These are phyloP conservation scores for Xylophagus ater DNA, from an alignment of 2,888 invertebrate species.

Conservation along the genomic window DNA sequence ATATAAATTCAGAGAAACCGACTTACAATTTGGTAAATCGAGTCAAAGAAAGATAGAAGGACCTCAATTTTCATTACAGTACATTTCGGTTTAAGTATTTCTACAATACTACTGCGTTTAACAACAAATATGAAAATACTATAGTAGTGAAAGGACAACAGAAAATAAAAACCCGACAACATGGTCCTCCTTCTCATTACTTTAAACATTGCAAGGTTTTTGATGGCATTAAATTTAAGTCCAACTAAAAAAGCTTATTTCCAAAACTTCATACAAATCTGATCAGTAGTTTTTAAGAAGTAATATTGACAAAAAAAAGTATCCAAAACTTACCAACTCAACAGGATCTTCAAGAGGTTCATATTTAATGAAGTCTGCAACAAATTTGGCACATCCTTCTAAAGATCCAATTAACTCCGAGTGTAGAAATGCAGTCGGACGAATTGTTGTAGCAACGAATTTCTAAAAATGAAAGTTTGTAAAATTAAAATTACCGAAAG, in stretches of 20 bases:
- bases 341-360: conserved; percentile 56
- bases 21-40: no score
- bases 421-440: conserved; percentile 64
- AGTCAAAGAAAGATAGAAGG: no score
- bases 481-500: not conserved
- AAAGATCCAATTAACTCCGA: conserved; percentile 51
- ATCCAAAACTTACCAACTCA: conserved; percentile 51
- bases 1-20: no score
- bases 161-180: no score
- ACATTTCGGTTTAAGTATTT: no score
- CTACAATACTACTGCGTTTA: no score
- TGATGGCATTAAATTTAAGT: no score
- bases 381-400: conserved; percentile 61
- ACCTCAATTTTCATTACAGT: no score
- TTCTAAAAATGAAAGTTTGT: conserved; percentile 46
- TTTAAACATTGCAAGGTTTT: no score
- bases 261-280: not conserved
- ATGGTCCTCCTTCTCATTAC: no score
- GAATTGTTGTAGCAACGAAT: conserved; percentile 76
- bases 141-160: no score
- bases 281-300: not conserved
- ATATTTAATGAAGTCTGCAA: conserved; percentile 66
- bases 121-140: no score
- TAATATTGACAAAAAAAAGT: conserved; percentile 1
- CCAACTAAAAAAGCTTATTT: conserved; percentile 5